Percentiles rank a stretch among this genome's conserved stretches.
These are phyloP conservation scores for Penaeus vannamei DNA, from an alignment of 1,140 invertebrate genomes.

Conservation along the genomic window DNA sequence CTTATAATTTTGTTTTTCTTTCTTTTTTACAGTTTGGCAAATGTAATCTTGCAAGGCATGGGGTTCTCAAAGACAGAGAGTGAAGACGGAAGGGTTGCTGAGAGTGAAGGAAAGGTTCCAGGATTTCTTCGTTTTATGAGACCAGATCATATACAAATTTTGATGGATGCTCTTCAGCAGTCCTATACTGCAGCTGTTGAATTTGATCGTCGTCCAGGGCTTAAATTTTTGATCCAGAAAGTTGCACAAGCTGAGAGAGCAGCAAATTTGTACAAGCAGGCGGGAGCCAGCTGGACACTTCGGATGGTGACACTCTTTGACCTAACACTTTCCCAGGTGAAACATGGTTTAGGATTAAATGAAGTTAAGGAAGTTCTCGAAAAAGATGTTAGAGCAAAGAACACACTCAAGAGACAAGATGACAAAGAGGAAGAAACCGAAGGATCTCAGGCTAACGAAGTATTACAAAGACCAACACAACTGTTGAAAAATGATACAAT, in stretches of 20 bases:
- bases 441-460: background rate
- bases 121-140: slow-evolving; percentile 72
- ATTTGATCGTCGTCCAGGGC: slow-evolving; percentile 89
- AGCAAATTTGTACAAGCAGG: slow-evolving; percentile 92
- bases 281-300: slow-evolving; percentile 91
- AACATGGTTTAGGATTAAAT: slow-evolving; percentile 77
- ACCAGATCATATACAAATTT: slow-evolving; percentile 76
- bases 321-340: slow-evolving; percentile 80
- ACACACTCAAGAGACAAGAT: slow-evolving; percentile 39
- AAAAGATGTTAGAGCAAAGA: slow-evolving; percentile 73
- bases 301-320: slow-evolving; percentile 90
- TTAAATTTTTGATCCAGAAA: slow-evolving; percentile 95
- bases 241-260: slow-evolving; percentile 89
- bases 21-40: slow-evolving; percentile 71
- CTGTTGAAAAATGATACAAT: slow-evolving; percentile 59
- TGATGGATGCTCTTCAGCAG: slow-evolving; percentile 85
- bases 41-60: slow-evolving; percentile 71
- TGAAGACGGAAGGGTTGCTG: slow-evolving; percentile 38
- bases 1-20: background rate
- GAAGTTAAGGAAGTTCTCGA: slow-evolving; percentile 79
- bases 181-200: slow-evolving; percentile 86
- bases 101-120: slow-evolving; percentile 68
- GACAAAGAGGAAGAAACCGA: background rate
- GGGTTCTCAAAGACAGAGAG: slow-evolving; percentile 53
- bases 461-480: background rate